A percentile compares a stretch with the other conserved stretches of the same genome.
phyloP scores from a whole-genome alignment of 2,113 vertebrate genomes.

The Passer domesticus region DNA sequence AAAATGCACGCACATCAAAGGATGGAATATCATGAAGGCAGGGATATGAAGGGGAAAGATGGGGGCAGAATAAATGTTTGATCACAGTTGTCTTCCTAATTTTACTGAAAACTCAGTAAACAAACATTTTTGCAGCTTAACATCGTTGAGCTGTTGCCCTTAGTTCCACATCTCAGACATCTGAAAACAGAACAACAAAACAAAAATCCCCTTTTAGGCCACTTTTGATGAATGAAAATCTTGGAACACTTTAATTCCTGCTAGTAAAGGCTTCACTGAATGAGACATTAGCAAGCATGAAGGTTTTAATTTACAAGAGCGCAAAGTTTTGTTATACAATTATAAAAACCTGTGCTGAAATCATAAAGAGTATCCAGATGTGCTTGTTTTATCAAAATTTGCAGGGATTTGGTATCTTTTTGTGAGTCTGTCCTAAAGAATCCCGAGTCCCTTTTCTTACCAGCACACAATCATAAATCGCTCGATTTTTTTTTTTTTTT shows the following conservation, averaged over 20 bases:
- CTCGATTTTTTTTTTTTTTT: neutral
- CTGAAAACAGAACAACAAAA: neutral
- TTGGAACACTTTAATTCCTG: neutral
- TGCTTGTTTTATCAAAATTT: neutral
- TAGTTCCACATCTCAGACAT: accelerated
- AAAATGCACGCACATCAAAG: neutral
- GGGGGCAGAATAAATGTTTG: neutral
- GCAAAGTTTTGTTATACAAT: neutral
- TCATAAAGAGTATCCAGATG: neutral
- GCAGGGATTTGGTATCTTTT: neutral
- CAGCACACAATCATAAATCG: neutral
- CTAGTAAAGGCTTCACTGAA: neutral
- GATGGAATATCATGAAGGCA: neutral
- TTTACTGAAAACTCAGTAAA: neutral
- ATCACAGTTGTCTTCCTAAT: neutral
- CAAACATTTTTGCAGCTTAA: neutral
- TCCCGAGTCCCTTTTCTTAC: neutral
- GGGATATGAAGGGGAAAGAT: neutral
- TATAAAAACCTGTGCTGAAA: neutral
- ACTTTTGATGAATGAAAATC: neutral
- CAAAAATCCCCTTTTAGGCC: neutral
- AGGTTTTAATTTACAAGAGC: neutral
- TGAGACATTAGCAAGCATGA: neutral
- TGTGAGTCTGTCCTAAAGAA: neutral
- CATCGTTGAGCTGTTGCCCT: neutral